These are phyloP conservation scores for Oikopleura dioica DNA, from an alignment of 23 tunicate genomes.

Conservation along the genomic window DNA sequence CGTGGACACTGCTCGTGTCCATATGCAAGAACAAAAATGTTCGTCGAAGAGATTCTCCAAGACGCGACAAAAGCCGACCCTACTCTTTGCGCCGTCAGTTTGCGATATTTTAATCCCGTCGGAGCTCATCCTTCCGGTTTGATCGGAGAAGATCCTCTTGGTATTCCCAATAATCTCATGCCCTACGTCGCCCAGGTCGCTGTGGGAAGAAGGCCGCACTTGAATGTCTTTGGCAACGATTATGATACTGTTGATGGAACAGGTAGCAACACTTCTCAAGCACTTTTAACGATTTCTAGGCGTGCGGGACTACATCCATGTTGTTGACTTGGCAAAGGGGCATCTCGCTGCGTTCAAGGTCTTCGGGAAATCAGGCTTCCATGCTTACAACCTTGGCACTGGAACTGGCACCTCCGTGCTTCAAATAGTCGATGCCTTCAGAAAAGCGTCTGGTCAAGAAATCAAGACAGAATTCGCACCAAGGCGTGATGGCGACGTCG, in stretches of 20 bases:
- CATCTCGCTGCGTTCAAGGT: slow-evolving; percentile 39
- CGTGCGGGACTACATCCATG: slow-evolving; percentile 71
- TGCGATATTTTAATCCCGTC: slow-evolving; percentile 74
- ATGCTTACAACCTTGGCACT: slow-evolving; percentile 49
- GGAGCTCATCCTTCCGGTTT: slow-evolving; percentile 64
- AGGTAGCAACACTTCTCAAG: slow-evolving; percentile 7
- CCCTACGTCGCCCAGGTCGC: slow-evolving; percentile 79
- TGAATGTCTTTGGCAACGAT: slow-evolving; percentile 45
- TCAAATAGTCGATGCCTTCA: slow-evolving; percentile 49
- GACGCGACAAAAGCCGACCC: slow-evolving; percentile 26
- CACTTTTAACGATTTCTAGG: slow-evolving; percentile 14
- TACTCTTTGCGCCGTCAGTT: slow-evolving; percentile 33
- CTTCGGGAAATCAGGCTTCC: slow-evolving; percentile 28
- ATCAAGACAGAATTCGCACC: slow-evolving; percentile 42
- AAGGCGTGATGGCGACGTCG: slow-evolving; percentile 53
- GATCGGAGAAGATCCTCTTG: slow-evolving; percentile 77
- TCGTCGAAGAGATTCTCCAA: slow-evolving; percentile 34
- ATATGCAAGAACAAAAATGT: slow-evolving; percentile 56
- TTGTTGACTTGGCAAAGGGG: slow-evolving; percentile 71
- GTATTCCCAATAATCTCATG: slow-evolving; percentile 68
- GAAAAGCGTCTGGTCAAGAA: slow-evolving; percentile 27
- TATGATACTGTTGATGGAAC: slow-evolving; percentile 55
- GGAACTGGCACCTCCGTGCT: slow-evolving; percentile 79
- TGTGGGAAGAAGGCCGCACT: slow-evolving; percentile 30
- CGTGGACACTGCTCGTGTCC: slow-evolving; percentile 56